Evolutionary conservation across 2,888 invertebrate species (phyloP).

Genomic region (Eustalomyia histrio): DNA sequence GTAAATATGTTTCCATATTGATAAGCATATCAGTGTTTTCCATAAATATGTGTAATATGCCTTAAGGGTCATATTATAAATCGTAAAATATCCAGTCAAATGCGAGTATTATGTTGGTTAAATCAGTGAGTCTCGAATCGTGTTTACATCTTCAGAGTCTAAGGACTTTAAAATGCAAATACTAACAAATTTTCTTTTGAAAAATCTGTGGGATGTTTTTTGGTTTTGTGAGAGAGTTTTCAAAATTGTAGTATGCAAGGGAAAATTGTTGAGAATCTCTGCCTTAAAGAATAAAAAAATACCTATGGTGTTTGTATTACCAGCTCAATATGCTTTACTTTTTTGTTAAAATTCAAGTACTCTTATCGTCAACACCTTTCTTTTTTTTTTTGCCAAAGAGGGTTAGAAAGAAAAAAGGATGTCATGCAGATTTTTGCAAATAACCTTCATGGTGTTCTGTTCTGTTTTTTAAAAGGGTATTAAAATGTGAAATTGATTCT

Average conservation of each 20-base stretch:
- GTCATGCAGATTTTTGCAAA: not conserved
- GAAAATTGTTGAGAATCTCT: no score
- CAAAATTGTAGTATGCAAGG: no score
- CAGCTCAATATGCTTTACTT: slow-evolving; percentile 16
- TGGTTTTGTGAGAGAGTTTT: no score
- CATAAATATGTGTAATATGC: slow-evolving; percentile 21
- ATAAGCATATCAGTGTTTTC: slow-evolving; percentile 48
- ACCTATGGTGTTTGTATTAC: slow-evolving; percentile 34
- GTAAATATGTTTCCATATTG: slow-evolving; percentile 51
- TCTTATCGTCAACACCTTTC: slow-evolving; percentile 29
- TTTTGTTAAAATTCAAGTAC: slow-evolving; percentile 36
- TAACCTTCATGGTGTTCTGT: not conserved
- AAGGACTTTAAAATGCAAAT: no score
- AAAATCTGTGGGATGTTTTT: no score
- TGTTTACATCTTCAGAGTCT: no score
- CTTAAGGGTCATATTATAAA: slow-evolving; percentile 40
- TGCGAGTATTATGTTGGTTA: not conserved
- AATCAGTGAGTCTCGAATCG: no score
- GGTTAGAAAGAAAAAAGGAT: not conserved
- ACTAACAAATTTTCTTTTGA: no score
- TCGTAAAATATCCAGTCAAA: not conserved
- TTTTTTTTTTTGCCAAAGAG: not conserved
- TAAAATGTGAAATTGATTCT: slow-evolving; percentile 23
- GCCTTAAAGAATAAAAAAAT: slow-evolving; percentile 20
- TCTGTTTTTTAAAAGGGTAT: slow-evolving; percentile 3